Evolutionary conservation across 2,888 invertebrate genomes (phyloP).

Genomic region (Resseliella maxima): DNA sequence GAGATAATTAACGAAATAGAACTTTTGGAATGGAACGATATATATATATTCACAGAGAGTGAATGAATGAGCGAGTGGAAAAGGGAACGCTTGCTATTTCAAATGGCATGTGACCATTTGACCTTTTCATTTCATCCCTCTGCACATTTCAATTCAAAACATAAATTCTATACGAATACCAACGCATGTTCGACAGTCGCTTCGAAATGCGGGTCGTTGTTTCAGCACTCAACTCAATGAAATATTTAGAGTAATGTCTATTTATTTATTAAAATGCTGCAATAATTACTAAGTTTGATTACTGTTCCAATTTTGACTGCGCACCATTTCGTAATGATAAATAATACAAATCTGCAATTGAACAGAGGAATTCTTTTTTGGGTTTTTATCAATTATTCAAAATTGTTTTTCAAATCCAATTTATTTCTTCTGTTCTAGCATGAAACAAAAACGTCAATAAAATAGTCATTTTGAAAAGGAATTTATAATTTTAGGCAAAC

Average conservation of each 20-base stretch:
- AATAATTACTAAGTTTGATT: conserved; percentile 2
- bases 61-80: background rate
- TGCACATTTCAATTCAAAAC: background rate
- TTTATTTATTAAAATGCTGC: conserved; percentile 15
- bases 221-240: background rate
- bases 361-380: no score
- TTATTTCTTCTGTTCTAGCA: no score
- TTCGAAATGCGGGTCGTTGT: background rate
- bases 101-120: conserved; percentile 12
- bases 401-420: no score
- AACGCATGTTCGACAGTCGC: background rate
- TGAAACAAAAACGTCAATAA: no score
- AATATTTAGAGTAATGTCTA: background rate
- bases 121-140: background rate
- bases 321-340: background rate
- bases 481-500: no score
- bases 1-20: conserved; percentile 17
- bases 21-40: no score
- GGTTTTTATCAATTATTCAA: no score
- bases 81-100: background rate
- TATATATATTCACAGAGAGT: no score
- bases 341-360: background rate
- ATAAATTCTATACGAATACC: background rate
- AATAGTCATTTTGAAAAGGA: no score
- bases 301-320: no score